Evolutionary conservation across 2,888 invertebrate genomes (phyloP), one percentile per base, ranked within the genome.

Genomic region (Disparrhopalites patrizii): DNA sequence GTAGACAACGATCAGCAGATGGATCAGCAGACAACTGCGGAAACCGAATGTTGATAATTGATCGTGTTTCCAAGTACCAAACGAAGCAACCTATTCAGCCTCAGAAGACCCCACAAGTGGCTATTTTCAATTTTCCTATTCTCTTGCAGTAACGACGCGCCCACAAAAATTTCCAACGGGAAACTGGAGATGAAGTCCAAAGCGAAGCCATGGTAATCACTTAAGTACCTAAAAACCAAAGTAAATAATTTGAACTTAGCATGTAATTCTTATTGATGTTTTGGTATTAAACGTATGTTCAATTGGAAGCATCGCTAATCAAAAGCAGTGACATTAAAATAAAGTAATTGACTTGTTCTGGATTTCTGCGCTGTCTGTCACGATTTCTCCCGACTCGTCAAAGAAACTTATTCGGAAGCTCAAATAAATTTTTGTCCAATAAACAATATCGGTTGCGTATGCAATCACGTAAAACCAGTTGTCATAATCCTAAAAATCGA

Each of bases 171-270:
- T 65, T 69, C 69, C 2, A 64, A 54, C 4, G 69, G 69, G 31
- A 69, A 62, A 8, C 67, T 63, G 2, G 66, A 67, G 5, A 67
- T 7, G 47, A 69, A 67, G 47, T 69, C 67, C 62, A 66, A 36
- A 0, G 33, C 51, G 43, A 69, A 69, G 8, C 69, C 69, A 20
- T 3, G 31, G 8, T 30, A 25, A 28, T 55, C 63, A 38, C 64
- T 65, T 27, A 67, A 52, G 20, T 69, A 69, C 20, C 69, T 69
- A 36, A 2, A 47, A 55, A 61, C 13, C n/a, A n/a, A n/a, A n/a
- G n/a, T n/a, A n/a, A n/a, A n/a, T n/a, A n/a, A n/a, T n/a, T n/a
- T n/a, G n/a, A n/a, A n/a, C n/a, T n/a, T n/a, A n/a, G n/a, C n/a
- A n/a, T n/a, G n/a, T n/a, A n/a, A n/a, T n/a, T n/a, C n/a, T n/a